Percentiles rank a stretch among this genome's conserved stretches.
Evolutionary conservation across 2,113 vertebrate species (phyloP).

Genomic region (Sorex araneus): DNA sequence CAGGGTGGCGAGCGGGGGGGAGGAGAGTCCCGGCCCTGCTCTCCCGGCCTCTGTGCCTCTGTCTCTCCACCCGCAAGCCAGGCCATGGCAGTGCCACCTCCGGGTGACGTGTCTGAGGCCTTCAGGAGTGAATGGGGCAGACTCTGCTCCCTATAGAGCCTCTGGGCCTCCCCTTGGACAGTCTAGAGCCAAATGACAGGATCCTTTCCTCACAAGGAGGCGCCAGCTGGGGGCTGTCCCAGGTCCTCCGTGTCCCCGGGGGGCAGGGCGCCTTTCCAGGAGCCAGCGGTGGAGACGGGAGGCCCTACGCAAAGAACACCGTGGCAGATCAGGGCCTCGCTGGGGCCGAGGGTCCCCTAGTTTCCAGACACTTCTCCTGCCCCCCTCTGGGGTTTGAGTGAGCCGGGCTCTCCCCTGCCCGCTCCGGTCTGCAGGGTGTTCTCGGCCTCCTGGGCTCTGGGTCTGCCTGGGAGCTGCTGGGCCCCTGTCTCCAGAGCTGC

Average conservation of each 20-base stretch:
- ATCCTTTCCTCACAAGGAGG: background rate
- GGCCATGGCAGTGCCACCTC: background rate
- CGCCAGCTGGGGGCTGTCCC: background rate
- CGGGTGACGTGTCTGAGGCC: background rate
- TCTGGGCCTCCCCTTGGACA: background rate
- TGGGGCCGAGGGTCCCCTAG: accelerated
- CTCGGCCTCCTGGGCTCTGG: accelerated
- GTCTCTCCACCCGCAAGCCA: background rate
- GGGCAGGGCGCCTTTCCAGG: background rate
- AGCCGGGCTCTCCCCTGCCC: too few relatives aligned
- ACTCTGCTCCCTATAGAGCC: background rate
- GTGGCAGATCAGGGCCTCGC: background rate
- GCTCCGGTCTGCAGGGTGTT: accelerated
- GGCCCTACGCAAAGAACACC: too few relatives aligned
- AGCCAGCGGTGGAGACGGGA: background rate
- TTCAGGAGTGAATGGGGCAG: background rate
- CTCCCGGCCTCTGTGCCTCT: background rate
- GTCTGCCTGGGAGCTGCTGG: background rate
- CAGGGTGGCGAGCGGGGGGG: background rate
- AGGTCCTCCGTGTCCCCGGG: background rate
- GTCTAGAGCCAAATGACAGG: background rate
- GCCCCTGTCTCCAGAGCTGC: background rate
- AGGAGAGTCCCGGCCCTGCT: background rate
- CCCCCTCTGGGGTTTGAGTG: too few relatives aligned
- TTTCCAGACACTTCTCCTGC: background rate